Conservation (phyloP, 2,888 invertebrate species). For the Formica aserva region DNA sequence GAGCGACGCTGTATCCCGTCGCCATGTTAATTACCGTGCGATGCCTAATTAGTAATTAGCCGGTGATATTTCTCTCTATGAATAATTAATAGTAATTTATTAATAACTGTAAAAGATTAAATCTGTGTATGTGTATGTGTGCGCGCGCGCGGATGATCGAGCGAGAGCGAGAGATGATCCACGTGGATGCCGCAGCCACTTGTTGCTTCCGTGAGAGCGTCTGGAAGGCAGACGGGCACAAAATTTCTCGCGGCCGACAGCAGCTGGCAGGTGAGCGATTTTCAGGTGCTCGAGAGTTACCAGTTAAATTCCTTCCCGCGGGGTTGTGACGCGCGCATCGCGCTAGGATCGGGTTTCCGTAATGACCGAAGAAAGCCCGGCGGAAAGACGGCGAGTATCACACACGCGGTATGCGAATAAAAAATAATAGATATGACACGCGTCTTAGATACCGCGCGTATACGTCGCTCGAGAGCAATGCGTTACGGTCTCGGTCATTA, state of each 20-base stretch:
- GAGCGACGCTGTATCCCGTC: slow-evolving; percentile 40
- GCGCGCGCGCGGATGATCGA: neutral
- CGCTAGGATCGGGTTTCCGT: neutral
- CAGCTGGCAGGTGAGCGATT: slow-evolving; percentile 72
- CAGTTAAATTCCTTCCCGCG: slow-evolving; percentile 60
- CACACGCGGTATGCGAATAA: neutral
- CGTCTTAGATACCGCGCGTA: slow-evolving; percentile 24
- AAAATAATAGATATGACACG: slow-evolving; percentile 8
- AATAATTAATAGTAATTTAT: slow-evolving; percentile 49
- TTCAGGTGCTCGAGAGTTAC: slow-evolving; percentile 55
- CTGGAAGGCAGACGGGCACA: slow-evolving; percentile 26
- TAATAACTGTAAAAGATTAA: slow-evolving; percentile 9
- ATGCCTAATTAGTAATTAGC: slow-evolving; percentile 46
- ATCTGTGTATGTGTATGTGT: neutral
- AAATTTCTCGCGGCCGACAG: slow-evolving; percentile 59
- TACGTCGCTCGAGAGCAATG: slow-evolving; percentile 47
- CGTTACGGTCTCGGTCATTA: slow-evolving; percentile 69
- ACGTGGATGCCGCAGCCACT: neutral
- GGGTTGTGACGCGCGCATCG: slow-evolving; percentile 47
- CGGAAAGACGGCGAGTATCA: neutral
- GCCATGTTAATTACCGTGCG: slow-evolving; percentile 33
- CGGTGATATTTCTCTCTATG: slow-evolving; percentile 43
- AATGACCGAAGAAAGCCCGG: neutral
- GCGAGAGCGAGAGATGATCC: neutral
- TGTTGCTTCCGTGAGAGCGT: slow-evolving; percentile 44